Evolutionary conservation across 2,797 vertebrate species (phyloP), one percentile per base, ranked within the genome.

Genomic region (Manis javanica): DNA sequence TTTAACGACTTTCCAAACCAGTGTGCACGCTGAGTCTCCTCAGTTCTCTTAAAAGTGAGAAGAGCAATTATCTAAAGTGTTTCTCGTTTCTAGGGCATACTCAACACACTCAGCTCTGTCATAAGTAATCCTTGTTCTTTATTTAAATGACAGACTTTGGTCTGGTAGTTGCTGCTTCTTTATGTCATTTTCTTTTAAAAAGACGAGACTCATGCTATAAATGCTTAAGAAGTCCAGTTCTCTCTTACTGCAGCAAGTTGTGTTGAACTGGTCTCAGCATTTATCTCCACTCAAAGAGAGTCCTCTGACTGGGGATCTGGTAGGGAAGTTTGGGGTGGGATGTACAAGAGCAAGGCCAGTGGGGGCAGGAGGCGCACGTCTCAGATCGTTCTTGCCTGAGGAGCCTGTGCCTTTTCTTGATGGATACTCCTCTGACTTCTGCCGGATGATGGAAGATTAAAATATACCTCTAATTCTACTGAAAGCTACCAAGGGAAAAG

Each of bases 71-170:
- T 75, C 64, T 53, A 77, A 95, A 75, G 75, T 18, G 87, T 75
- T 71, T 75, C 77, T 94, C 29, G n/a, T 59, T 97, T 94, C 71
- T 26, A 87, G 83, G 83, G 37, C 66, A 42, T 12, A 55, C 68
- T 90, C 55, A 91, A 75, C 66, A 87, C 53, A 72, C 74, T 63
- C 79, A 74, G 64, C 61, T 93, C n/a, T 18, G 46, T 91, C 39
- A 49, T 68, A 53, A 66, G 86, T 85, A 92, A 84, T 24, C 37
- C 39, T 87, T 57, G 83, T 82, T 95, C 74, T 94, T 96, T 88
- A 95, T 91, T 94, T 92, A 96, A 94, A 90, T 39, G 90, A 79
- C 75, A 97, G 78, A 57, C 93, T 95, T 96, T 8, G 23, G 66
- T 57, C 81, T 86, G 66, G 53, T 90, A 86, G 68, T 78, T 75